These are phyloP conservation scores for Ardeotis arabs DNA, from an alignment of 2,113 vertebrate genomes.

Conservation along the genomic window DNA sequence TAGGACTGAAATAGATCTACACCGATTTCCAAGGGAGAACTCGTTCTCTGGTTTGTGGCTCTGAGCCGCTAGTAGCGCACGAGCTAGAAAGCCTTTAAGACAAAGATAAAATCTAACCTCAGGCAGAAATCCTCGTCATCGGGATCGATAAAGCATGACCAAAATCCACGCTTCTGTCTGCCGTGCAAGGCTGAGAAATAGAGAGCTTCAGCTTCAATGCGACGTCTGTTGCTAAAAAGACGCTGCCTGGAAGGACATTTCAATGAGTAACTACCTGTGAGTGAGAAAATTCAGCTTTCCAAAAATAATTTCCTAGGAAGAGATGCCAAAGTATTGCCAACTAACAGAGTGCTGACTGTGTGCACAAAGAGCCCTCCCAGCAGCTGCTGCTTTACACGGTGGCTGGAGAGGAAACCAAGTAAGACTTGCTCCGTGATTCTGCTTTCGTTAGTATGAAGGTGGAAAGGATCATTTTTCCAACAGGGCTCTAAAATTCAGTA, in stretches of 20 bases:
- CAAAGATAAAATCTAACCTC: neutral
- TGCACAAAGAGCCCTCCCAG: neutral
- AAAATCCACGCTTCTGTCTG: neutral
- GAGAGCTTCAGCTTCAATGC: neutral
- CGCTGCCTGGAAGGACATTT: neutral
- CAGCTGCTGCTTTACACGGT: neutral
- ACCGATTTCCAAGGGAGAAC: neutral
- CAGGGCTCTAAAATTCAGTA: slow-evolving; percentile 53
- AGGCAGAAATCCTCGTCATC: neutral
- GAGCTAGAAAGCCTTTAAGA: neutral
- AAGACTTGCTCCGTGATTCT: neutral
- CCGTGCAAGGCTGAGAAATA: neutral
- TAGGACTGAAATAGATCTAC: neutral
- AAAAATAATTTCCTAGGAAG: neutral
- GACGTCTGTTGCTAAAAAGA: neutral
- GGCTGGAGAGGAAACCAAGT: neutral
- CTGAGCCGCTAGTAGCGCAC: neutral
- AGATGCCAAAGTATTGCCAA: neutral
- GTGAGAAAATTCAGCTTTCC: neutral
- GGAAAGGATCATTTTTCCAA: slow-evolving; percentile 44
- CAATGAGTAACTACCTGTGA: neutral
- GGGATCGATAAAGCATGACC: fast-evolving
- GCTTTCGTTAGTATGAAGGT: slow-evolving; percentile 1
- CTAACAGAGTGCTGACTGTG: neutral
- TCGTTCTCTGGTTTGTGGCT: neutral